phyloP scores from a whole-genome alignment of 2,113 vertebrate genomes.

The Proteles cristata region DNA sequence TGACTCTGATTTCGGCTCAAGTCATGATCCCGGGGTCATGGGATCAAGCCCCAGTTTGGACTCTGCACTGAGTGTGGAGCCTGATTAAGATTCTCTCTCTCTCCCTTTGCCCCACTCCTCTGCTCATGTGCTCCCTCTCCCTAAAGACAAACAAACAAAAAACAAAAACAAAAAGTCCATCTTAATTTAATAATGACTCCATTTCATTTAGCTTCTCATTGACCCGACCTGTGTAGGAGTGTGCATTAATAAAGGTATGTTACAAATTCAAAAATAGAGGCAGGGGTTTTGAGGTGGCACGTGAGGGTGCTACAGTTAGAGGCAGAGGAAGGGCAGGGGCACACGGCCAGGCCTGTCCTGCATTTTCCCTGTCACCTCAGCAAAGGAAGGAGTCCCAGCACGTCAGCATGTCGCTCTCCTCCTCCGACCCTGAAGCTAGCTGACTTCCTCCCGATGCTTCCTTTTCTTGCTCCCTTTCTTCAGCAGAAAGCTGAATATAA shows the following conservation, averaged over 20 bases:
- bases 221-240: background rate
- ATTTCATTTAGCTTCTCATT: background rate
- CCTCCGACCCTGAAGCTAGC: background rate
- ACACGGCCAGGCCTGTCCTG: fast-evolving
- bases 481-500: background rate
- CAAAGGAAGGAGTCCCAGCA: too few relatives aligned
- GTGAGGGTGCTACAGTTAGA: too few relatives aligned
- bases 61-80: too few relatives aligned
- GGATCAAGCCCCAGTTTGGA: too few relatives aligned
- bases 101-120: too few relatives aligned
- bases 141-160: too few relatives aligned
- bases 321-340: background rate
- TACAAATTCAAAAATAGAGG: background rate
- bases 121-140: too few relatives aligned
- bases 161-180: too few relatives aligned
- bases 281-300: background rate
- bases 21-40: too few relatives aligned
- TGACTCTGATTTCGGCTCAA: too few relatives aligned
- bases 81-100: too few relatives aligned
- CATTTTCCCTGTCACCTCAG: fast-evolving
- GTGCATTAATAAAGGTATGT: background rate
- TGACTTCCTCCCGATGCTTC: background rate
- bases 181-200: background rate
- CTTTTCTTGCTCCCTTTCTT: background rate
- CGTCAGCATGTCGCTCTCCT: too few relatives aligned